Evolutionary conservation across 2,113 vertebrate species (phyloP), one percentile per base, ranked within the genome.

Genomic region (Erpornis zantholeuca): DNA sequence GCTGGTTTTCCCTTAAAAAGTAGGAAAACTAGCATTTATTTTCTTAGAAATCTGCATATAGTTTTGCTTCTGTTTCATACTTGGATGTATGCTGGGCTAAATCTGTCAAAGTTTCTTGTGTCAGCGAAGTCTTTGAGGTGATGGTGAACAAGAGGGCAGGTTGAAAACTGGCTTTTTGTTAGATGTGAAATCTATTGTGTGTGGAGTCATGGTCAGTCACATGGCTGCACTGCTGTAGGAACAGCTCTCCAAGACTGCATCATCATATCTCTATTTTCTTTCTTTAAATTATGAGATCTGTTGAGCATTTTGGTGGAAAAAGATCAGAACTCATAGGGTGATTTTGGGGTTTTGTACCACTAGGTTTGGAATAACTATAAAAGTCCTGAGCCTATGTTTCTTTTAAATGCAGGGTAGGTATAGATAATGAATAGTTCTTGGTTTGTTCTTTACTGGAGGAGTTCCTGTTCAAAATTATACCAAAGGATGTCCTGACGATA

Each of bases 231-330:
- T 66, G 50, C 36, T 80, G 18, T 63, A 33, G 72, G 31, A 71
- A 18, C 44, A 44, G 21, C 18, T 53, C 9, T 68, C 11, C 19
- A 38, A 86, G 61, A 12, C 31, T 0, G 0, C 3, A 1, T n/a
- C 9, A 6, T 69, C 11, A 6, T 79, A 29, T 42, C 8, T 70
- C 21, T 17, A 35, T 11, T 64, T 69, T 31, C 45, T 79, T 28
- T 17, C 17, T 65, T 69, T 64, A n/a, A 82, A 22, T 79, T 45
- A 21, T 4, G 13, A 86, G 52, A 53, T 53, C 10, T 61, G 0
- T 33, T 63, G 4, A 36, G 10, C 20, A 3, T 61, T 90, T 81
- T 88, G 44, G 9, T 5, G 4, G 18, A 38, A 60, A 45, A 73
- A 23, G 5, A 15, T 45, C 23, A 61, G 33, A 49, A 42, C 42